Base-by-base conservation (phyloP, 2,113 vertebrate genomes). In the Muntiacus reevesi region DNA sequence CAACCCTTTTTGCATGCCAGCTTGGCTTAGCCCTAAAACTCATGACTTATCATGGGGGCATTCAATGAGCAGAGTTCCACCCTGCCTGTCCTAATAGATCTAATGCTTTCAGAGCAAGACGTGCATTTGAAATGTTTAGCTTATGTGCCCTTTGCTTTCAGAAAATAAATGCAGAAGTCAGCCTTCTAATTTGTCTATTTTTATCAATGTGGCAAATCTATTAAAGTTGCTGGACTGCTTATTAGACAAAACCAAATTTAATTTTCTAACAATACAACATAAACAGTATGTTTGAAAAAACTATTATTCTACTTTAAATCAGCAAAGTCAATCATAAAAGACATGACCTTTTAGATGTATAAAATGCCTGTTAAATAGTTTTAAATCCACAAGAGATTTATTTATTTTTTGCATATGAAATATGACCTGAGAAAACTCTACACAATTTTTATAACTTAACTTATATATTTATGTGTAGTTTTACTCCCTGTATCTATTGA, bases 11-110 rank as follows among this genome's bases (percentile, higher is more conserved):
- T 98, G 98, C 99, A 99, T 99, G 99, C 98, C 99, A 99, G 98
- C 98, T 97, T 98, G 99, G 99, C 99, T 99, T 99, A 99, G 99
- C 98, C 98, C 98, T 99, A 99, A 99, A 97, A 99, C 99, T 99
- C 99, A 99, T 98, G 98, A 99, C 99, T 99, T 99, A 99, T 97
- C 99, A 98, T 98, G 98, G 99, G 99, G 99, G 99, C 99, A 99
- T 99, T 97, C 98, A 98, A 98, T 97, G 98, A 98, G 95, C 99
- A 99, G 98, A 99, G 99, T 99, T 99, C 93, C 94, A 12, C 0
- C 97, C 95, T 50, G 57, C 85, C 95, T 98, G 97, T 96, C 97
- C 97, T 98, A 97, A 98, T 98, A 98, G 96, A 97, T 98, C 98
- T 98, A 97, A 98, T 96, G 92, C 94, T 98, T 98, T 97, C 87